These are phyloP conservation scores for Colinus virginianus DNA, from an alignment of 2,113 vertebrate species.

Conservation along the genomic window DNA sequence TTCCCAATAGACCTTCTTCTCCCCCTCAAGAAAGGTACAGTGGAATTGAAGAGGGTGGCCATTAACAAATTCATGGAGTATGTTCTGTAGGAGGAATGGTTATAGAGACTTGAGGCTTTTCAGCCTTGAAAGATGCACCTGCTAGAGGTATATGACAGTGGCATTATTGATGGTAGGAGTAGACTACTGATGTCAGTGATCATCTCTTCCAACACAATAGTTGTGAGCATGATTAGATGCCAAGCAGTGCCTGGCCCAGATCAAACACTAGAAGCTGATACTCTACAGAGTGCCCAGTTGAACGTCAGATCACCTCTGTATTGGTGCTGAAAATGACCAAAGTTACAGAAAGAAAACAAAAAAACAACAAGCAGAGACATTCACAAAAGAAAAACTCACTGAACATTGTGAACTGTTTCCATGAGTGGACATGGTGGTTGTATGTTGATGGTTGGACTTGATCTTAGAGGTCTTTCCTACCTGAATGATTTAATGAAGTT, in stretches of 20 bases:
- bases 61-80: not conserved
- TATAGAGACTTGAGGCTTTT: not conserved
- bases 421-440: too few relatives aligned
- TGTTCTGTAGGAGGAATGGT: not conserved
- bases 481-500: not conserved
- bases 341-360: not conserved
- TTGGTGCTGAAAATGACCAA: not conserved
- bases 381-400: not conserved
- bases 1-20: not conserved
- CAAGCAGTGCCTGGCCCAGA: not conserved
- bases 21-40: not conserved
- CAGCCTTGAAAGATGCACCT: not conserved
- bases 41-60: not conserved
- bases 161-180: accelerated
- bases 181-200: too few relatives aligned
- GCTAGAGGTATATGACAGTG: not conserved
- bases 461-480: too few relatives aligned
- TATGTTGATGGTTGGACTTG: too few relatives aligned
- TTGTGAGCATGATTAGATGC: accelerated
- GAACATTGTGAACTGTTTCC: accelerated
- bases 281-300: too few relatives aligned
- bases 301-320: not conserved
- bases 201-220: not conserved
- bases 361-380: accelerated
- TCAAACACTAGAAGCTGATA: not conserved